A percentile compares a stretch with the other conserved stretches of the same genome.
Evolutionary conservation across 2,888 invertebrate genomes (phyloP).

Genomic region (Athalia cordata): DNA sequence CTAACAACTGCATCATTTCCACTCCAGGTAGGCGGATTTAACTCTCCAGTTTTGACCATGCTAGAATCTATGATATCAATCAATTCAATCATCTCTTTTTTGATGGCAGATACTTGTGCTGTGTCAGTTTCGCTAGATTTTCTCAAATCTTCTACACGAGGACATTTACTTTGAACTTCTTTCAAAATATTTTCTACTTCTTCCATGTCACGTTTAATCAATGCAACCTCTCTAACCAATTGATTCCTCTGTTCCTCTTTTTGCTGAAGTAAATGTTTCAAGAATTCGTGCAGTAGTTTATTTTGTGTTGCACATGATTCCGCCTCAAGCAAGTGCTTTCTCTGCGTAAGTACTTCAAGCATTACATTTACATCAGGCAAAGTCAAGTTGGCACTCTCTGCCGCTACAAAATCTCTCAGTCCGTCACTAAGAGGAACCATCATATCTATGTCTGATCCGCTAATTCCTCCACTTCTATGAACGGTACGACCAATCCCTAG

Average conservation of each 20-base stretch:
- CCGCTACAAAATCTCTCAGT: slow-evolving; percentile 80
- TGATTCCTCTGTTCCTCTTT: slow-evolving; percentile 82
- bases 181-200: slow-evolving; percentile 81
- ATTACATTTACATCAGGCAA: slow-evolving; percentile 88
- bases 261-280: slow-evolving; percentile 84
- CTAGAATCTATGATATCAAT: slow-evolving; percentile 77
- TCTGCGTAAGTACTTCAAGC: slow-evolving; percentile 85
- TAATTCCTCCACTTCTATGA: slow-evolving; percentile 52
- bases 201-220: slow-evolving; percentile 84
- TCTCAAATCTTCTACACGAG: slow-evolving; percentile 76
- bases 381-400: slow-evolving; percentile 83
- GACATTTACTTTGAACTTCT: slow-evolving; percentile 77
- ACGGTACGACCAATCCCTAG: slow-evolving; percentile 63
- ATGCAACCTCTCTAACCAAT: slow-evolving; percentile 82
- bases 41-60: slow-evolving; percentile 67
- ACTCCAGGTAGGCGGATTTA: slow-evolving; percentile 48
- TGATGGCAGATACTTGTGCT: slow-evolving; percentile 75
- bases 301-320: slow-evolving; percentile 88
- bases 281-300: slow-evolving; percentile 88
- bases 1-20: slow-evolving; percentile 54
- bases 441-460: slow-evolving; percentile 64
- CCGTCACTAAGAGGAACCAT: slow-evolving; percentile 75
- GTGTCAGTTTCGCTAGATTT: slow-evolving; percentile 74
- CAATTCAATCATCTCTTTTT: slow-evolving; percentile 76
- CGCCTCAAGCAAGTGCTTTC: slow-evolving; percentile 87